Base-by-base conservation (phyloP, 2,113 vertebrate genomes). In the Lophius piscatorius region DNA sequence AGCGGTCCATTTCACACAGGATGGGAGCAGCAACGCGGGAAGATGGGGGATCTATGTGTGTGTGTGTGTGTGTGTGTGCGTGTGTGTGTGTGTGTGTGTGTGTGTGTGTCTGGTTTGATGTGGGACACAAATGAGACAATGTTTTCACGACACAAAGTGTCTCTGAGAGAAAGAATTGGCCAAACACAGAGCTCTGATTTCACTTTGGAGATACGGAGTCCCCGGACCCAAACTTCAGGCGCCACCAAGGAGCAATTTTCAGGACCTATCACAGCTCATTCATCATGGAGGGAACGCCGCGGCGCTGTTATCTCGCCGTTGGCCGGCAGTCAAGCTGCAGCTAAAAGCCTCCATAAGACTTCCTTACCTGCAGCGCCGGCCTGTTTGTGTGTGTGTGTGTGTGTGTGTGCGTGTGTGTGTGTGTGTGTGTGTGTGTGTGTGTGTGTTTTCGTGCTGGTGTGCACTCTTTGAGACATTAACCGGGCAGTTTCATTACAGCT, bases 161-260 rank as follows among this genome's bases (percentile, higher is more conserved):
- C 21, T 70, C 58, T 57, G 77, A 79, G 66, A 71, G 60, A 68
- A 74, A 63, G 82, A 83, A 85, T 74, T 77, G 82, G 63, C 52
- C 29, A 8, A 63, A 62, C 24, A 9, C 58, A 29, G 51, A 52
- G 70, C 55, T 78, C 78, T 83, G 72, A 89, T 89, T 89, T 82
- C 63, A 69, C 87, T 89, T 82, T 81, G 62, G 77, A 87, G 83
- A 86, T 82, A 83, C 67, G 70, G 55, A 76, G 80, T 81, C 81
- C 78, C 82, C n/a, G 41, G 70, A 78, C 74, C n/a, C 69, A 67
- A 76, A 86, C 83, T 86, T 87, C 63, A 60, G 65, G 81, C 87
- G 69, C 83, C 83, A 87, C 84, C 55, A 61, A 76, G 82, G 83
- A 87, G 81, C 88, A 90, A 90, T 91, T 89, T 87, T 76, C 78